Evolutionary conservation across 1,140 invertebrate species (phyloP), one percentile per base, ranked within the genome.

Genomic region (Drosophila subpulchrella): DNA sequence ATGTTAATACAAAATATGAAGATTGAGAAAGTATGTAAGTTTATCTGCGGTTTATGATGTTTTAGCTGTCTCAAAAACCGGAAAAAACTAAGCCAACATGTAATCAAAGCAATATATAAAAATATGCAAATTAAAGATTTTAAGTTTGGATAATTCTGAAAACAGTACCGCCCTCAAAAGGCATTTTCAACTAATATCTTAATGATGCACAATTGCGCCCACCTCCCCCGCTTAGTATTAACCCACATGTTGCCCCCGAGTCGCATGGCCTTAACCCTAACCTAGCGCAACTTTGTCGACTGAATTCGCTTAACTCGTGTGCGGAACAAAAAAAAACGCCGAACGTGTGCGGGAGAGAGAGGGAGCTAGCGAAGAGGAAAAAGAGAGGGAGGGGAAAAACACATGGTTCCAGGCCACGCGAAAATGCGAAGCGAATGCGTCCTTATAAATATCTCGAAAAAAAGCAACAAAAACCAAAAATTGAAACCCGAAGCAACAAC

Each of bases 181-280:
- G 36, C 12, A 17, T 3, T 17, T 53, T 3, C 2, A 10, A 34
- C 10, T 15, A 11, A 34, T 15, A 17, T 15, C 3, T 27, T 12
- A 41, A 41, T 30, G 38, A 27, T 30, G 30, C 41, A 27, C 48
- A 15, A 12, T 4, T 11, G 8, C 17, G 0, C 42, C 42, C 4
- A 2, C 17, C 30, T 34, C 17, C 13, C 24, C 36, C 32, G n/a
- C 8, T 17, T 38, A 57, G 47, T 50, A 55, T 68, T 68, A 71
- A 56, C 65, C 54, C 67, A 56, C 66, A 63, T 42, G 38, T 60
- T 63, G 60, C 38, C 60, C 60, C 60, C 6, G 34, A 63, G 58
- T 65, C 78, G 54, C 70, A 78, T 86, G 82, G 83, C 75, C 82
- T 78, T 88, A 86, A 88, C 82, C 83, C 82, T 86, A 86, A 86